Evolutionary conservation across 2,888 invertebrate genomes (phyloP).

Genomic region (Andrena bucephala): DNA sequence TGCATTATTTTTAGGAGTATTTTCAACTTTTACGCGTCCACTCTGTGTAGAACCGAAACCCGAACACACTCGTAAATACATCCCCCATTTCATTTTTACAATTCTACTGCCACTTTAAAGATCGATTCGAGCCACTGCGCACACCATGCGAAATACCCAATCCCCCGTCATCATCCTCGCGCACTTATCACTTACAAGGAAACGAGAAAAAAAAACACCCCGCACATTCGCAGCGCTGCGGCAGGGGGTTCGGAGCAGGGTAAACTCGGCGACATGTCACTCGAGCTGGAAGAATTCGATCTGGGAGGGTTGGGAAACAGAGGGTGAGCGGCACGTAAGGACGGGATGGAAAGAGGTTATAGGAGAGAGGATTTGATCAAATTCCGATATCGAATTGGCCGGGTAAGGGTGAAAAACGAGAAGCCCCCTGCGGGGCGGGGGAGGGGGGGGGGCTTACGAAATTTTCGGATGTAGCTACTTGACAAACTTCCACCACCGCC

Average conservation of each 20-base stretch:
- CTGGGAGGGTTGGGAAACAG: slow-evolving; percentile 68
- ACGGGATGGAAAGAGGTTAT: slow-evolving; percentile 18
- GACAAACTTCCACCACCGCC: slow-evolving; percentile 36
- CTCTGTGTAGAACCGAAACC: no score
- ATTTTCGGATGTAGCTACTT: slow-evolving; percentile 69
- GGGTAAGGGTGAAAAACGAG: slow-evolving; percentile 64
- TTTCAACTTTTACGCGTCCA: no score
- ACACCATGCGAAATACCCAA: no score
- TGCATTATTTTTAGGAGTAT: no score
- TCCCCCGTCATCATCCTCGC: no score
- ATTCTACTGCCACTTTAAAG: no score
- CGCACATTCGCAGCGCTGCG: slow-evolving; percentile 14
- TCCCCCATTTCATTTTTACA: no score
- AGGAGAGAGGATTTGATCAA: slow-evolving; percentile 82
- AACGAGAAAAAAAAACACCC: slow-evolving; percentile 26
- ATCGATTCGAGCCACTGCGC: no score
- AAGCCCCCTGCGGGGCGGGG: slow-evolving; percentile 32
- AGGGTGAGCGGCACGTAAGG: slow-evolving; percentile 38
- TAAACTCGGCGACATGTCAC: slow-evolving; percentile 84
- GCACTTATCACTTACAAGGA: background rate
- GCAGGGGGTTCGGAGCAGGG: slow-evolving; percentile 63
- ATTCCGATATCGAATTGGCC: slow-evolving; percentile 82
- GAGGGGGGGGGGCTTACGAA: slow-evolving; percentile 64
- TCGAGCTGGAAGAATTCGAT: slow-evolving; percentile 84
- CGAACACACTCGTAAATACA: no score